A percentile compares a stretch with the other conserved stretches of the same genome.
phyloP scores from a whole-genome alignment of 1,140 invertebrate genomes.

The Rhizoglyphus robini region DNA sequence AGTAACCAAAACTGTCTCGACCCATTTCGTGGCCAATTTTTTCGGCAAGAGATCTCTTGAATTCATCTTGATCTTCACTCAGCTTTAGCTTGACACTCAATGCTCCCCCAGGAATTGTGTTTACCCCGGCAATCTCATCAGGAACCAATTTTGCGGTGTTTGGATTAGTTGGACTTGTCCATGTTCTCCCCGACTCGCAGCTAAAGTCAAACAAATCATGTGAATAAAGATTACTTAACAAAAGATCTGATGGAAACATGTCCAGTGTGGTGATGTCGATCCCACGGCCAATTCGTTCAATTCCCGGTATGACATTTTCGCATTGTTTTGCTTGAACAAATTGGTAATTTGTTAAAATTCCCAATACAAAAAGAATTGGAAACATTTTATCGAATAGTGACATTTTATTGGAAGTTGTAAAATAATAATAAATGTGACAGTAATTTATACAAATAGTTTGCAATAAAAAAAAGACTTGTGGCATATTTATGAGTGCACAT shows the following conservation, averaged over 20 bases:
- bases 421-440: too few relatives aligned
- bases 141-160: background rate
- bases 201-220: background rate
- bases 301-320: background rate
- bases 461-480: too few relatives aligned
- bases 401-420: too few relatives aligned
- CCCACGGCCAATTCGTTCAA: background rate
- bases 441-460: too few relatives aligned
- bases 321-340: background rate
- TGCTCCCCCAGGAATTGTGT: background rate
- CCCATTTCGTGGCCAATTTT: too few relatives aligned
- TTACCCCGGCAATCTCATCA: background rate
- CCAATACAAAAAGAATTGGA: too few relatives aligned
- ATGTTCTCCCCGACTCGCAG: background rate
- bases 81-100: background rate
- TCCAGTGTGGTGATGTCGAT: constrained; percentile 18
- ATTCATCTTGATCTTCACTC: background rate
- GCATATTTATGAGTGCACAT: too few relatives aligned
- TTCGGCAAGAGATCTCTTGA: background rate
- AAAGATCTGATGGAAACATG: background rate
- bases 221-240: background rate
- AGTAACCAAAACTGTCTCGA: too few relatives aligned
- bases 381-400: too few relatives aligned
- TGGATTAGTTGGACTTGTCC: background rate
- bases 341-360: too few relatives aligned